phyloP scores from a whole-genome alignment of 2,113 vertebrate genomes.

The Chiloscyllium plagiosum region DNA sequence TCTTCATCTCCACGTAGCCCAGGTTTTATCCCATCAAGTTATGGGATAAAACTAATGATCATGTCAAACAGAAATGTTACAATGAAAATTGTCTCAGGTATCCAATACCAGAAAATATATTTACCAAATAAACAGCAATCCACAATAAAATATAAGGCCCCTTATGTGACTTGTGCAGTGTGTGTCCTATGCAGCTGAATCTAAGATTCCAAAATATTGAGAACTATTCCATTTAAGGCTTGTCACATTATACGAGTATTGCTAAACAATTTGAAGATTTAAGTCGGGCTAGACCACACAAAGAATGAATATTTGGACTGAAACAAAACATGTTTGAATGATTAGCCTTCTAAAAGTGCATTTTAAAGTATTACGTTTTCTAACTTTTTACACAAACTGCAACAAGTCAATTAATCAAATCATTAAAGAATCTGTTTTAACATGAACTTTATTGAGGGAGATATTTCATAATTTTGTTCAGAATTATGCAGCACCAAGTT shows the following conservation, averaged over 20 bases:
- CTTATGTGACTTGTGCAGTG: neutral
- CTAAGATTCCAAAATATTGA: neutral
- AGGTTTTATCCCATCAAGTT: too few relatives aligned
- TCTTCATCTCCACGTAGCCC: neutral
- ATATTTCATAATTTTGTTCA: neutral
- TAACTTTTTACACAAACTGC: slow-evolving; percentile 1
- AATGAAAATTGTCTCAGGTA: neutral
- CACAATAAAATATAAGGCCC: neutral
- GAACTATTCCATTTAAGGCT: slow-evolving; percentile 24
- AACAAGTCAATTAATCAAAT: slow-evolving; percentile 19
- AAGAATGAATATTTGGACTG: slow-evolving; percentile 18
- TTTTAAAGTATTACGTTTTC: slow-evolving; percentile 20
- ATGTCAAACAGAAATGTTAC: neutral
- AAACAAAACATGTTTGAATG: neutral
- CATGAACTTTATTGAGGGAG: neutral
- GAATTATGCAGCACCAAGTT: neutral
- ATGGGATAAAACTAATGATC: too few relatives aligned
- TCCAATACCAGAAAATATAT: neutral
- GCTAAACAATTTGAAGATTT: slow-evolving; percentile 31
- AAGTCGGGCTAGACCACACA: neutral
- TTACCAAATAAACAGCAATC: neutral
- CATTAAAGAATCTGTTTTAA: slow-evolving; percentile 28
- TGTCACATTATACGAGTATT: slow-evolving; percentile 17
- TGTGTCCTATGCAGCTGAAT: neutral
- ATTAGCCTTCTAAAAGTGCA: slow-evolving; percentile 33